Base-by-base conservation (phyloP, 2,888 invertebrate genomes). In the Chamaedrilus cognettii region DNA sequence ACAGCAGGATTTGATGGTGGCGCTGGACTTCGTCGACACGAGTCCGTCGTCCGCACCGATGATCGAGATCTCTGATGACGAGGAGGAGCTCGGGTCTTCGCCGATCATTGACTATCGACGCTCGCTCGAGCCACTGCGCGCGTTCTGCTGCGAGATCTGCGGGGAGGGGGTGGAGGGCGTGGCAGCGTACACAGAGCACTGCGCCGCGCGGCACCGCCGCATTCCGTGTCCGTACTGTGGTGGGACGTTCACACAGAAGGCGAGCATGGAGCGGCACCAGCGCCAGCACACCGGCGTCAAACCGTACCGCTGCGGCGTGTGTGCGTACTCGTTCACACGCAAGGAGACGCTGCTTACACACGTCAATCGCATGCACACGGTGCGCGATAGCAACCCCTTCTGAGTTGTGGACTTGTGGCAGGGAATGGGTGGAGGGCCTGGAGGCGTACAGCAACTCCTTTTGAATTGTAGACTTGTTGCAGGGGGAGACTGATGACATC, bases 201-300 rank as follows among this genome's bases (percentile, higher is more conserved):
- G 65, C 51, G 58, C 42, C 30, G 33, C 35, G 26, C 19, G 33
- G 1, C 65, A 65, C 33, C 49, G 58, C 34, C 58, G 65, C 15
- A 57, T 65, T 33, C 65, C 65, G 3, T 65, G 65, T 50, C 65
- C 65, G 26, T 65, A 60, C 33, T 65, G 65, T 50, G 65, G 65
- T 23, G 58, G 60, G 19, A 65, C 65, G 2, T 65, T 58, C 60
- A 60, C 65, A 11, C 65, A 65, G 59, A 65, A 65, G 52, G 65
- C 65, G 19, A 65, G 65, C 60, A 65, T 59, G 60, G 66, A 65
- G 26, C 33, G 65, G 32, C 65, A 65, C 33, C 65, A 65, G 59
- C 49, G 65, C n/a, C 65, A 60, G 51, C 65, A 65, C 28, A 65
- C 65, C 11, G 65, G 65, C 23, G 60, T 57, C 23, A 28, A 57